Evolutionary conservation across 2,113 vertebrate species (phyloP), one percentile per base, ranked within the genome.

Genomic region (Apteryx owenii): DNA sequence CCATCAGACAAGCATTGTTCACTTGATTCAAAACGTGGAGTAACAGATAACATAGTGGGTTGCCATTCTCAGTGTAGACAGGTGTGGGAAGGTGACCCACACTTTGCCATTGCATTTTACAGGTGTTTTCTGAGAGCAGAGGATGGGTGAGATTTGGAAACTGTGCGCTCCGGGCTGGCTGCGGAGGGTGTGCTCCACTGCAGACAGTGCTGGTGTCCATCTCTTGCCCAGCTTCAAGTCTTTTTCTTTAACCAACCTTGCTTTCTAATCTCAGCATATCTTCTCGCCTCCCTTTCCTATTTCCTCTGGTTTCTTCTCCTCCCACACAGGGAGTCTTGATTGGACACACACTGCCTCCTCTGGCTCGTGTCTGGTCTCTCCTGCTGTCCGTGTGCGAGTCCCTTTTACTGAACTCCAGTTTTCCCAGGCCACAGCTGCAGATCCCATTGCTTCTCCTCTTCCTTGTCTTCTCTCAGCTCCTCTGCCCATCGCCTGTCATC

Each of bases 351-450:
- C 56, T 58, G 10, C 56, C 56, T 58, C 9, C 29, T 10, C 29
- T 17, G 16, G 54, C 29, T 31, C 72, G 18, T 6, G 6, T 8
- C 29, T 50, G 6, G 9, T 60, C 8, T 83, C 31, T 58, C 13
- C 21, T 3, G 7, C 6, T 4, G 1, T 60, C 20, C 19, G 11
- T 62, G 7, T 64, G 15, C 2, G 4, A 83, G 3, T 53, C 18
- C 18, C 29, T 77, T 3, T 16, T 36, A 10, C 38, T 33, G 38
- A 85, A 82, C 4, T 54, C 20, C 8, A 20, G 20, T 11, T 2
- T 85, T 87, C 31, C 10, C 44, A 87, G 48, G 14, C 8, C 36
- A 23, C 31, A 82, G 36, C 9, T 76, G 7, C 29, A 65, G 18
- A 61, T 66, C 16, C 4, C 7, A 11, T 38, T 31, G 81, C 31